These are phyloP conservation scores for Arge pagana DNA, from an alignment of 2,888 invertebrate genomes.

Conservation along the genomic window DNA sequence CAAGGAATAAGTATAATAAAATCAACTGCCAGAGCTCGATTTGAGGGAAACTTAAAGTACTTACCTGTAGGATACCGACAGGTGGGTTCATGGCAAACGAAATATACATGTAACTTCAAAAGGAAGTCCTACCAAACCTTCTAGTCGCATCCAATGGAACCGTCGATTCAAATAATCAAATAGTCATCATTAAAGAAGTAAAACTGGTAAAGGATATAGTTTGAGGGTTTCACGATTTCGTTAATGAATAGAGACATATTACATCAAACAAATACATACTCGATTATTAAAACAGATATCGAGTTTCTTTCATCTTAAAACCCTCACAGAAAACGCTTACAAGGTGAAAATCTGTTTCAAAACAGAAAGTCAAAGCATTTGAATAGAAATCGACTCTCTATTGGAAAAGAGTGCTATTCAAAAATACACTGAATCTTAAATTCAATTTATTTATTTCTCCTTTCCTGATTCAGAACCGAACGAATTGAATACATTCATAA, in stretches of 20 bases:
- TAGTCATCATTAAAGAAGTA: slow-evolving; percentile 8
- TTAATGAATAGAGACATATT: background rate
- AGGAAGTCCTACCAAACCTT: background rate
- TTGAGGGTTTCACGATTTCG: background rate
- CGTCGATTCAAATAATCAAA: background rate
- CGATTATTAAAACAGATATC: background rate
- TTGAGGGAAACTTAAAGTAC: slow-evolving; percentile 22
- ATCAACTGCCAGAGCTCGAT: background rate
- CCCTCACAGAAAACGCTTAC: background rate
- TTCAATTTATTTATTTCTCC: too few species aligned
- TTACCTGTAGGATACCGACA: slow-evolving; percentile 22
- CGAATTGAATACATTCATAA: too few species aligned
- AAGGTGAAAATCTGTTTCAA: background rate
- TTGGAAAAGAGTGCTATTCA: too few species aligned
- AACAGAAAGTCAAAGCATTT: background rate
- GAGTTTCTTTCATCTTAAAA: background rate
- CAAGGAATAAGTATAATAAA: slow-evolving; percentile 1
- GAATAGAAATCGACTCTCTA: slow-evolving; percentile 5
- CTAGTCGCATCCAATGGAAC: background rate
- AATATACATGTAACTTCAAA: too few species aligned
- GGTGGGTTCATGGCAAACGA: slow-evolving; percentile 23
- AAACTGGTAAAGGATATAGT: slow-evolving; percentile 4
- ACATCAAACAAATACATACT: slow-evolving; percentile 4
- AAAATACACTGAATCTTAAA: too few species aligned
- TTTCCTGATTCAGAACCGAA: too few species aligned